Base-by-base conservation (phyloP, 2,888 invertebrate species). In the Drosophila fulvimacula region DNA sequence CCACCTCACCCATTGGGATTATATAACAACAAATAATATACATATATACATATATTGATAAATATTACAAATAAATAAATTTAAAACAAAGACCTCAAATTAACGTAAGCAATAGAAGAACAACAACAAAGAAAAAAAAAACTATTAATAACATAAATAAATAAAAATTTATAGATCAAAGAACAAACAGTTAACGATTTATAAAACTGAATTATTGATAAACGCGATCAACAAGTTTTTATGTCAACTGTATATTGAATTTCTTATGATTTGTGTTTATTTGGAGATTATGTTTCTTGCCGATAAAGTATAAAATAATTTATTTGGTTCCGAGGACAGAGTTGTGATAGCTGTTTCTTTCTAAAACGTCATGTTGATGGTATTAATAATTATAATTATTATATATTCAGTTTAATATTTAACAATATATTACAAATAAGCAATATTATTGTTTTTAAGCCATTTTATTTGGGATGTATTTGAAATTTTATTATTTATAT, bases 271-370 rank as follows among this genome's bases (percentile, higher is more conserved):
- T 30, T n/a, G 4, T 9, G 15, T 9, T 24, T 52, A 30, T 42
- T 51, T 30, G 39, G 13, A 30, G 6, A 60, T 10, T 41, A 34
- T 52, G 55, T 48, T 69, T 53, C 78, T 77, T 76, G 74, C 69
- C 79, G 53, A 41, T 55, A 24, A 76, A 42, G 49, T 67, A 51
- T n/a, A 59, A 36, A 44, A 44, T 42, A 56, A 36, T 63, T 63
- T 56, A 66, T 60, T 69, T 15, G 38, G 39, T 69, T 69, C 30
- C 56, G 36, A 61, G 39, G 46, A 70, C 61, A 64, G 70, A 66
- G 61, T 76, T 76, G 76, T 76, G 76, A 76, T 76, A 79, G 65
- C 48, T 70, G 59, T 74, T 79, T 79, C 70, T 70, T 53, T 70
- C 60, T 48, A 41, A 46, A 49, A 55, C 41, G n/a, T 44, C 57